Percentiles rank a stretch among this genome's conserved stretches.
Evolutionary conservation across 2,888 invertebrate species (phyloP).

Genomic region (Pterostichus niger): DNA sequence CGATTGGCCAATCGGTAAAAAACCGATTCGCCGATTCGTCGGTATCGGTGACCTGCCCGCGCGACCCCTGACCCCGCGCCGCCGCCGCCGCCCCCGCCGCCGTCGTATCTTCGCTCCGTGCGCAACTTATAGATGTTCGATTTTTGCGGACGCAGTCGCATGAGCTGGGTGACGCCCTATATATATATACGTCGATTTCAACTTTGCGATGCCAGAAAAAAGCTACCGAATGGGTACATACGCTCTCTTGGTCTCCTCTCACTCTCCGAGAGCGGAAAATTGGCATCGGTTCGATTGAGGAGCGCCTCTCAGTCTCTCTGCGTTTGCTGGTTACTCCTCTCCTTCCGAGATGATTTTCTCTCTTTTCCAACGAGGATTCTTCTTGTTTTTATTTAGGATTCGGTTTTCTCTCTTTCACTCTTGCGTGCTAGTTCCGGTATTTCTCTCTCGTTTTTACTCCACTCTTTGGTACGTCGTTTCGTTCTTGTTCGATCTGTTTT

Average conservation of each 20-base stretch:
- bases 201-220: slow-evolving; percentile 65
- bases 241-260: slow-evolving; percentile 23
- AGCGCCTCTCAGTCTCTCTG: slow-evolving; percentile 56
- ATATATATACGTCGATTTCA: slow-evolving; percentile 66
- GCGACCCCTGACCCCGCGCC: slow-evolving; percentile 54
- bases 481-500: slow-evolving; percentile 58
- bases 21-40: slow-evolving; percentile 58
- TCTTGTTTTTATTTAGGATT: slow-evolving; percentile 64
- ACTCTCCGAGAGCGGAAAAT: slow-evolving; percentile 67
- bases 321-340: neutral
- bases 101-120: slow-evolving; percentile 59
- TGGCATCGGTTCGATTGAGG: slow-evolving; percentile 64
- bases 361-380: slow-evolving; percentile 49
- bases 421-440: neutral
- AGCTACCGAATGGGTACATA: slow-evolving; percentile 66
- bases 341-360: slow-evolving; percentile 46
- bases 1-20: slow-evolving; percentile 65
- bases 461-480: slow-evolving; percentile 57
- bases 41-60: slow-evolving; percentile 45
- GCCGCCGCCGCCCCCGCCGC: slow-evolving; percentile 7
- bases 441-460: slow-evolving; percentile 32
- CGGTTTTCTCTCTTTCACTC: slow-evolving; percentile 7
- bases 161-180: slow-evolving; percentile 62
- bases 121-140: slow-evolving; percentile 75
- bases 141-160: slow-evolving; percentile 76